Evolutionary conservation across 2,888 invertebrate species (phyloP).

Genomic region (Stratiomys singularior): DNA sequence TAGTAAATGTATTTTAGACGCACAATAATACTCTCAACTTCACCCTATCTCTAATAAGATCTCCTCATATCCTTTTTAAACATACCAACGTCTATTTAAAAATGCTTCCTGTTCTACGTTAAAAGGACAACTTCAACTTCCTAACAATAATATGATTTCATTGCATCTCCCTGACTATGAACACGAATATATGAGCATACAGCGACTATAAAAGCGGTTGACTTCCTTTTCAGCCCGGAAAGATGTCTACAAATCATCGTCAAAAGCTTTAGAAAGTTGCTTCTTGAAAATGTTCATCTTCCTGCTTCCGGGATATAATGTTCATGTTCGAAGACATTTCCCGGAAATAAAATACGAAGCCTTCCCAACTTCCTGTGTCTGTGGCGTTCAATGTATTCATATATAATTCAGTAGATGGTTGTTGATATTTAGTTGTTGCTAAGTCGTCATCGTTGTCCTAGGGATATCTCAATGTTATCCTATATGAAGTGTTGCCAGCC

Average conservation of each 20-base stretch:
- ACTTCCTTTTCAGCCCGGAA: conserved; percentile 42
- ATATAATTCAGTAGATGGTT: background rate
- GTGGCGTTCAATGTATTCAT: conserved; percentile 36
- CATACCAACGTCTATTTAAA: conserved; percentile 9
- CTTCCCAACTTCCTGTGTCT: conserved; percentile 60
- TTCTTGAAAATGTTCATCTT: conserved; percentile 66
- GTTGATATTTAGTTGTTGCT: conserved; percentile 13
- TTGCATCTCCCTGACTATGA: background rate
- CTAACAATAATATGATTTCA: conserved; percentile 35
- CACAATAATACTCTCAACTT: no score
- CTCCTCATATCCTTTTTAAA: no score
- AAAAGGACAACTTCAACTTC: conserved; percentile 36
- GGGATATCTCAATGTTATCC: conserved; percentile 18
- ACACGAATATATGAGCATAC: background rate
- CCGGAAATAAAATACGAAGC: conserved; percentile 66
- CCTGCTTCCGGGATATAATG: conserved; percentile 66
- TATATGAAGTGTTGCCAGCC: conserved; percentile 15
- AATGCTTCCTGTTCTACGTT: conserved; percentile 29
- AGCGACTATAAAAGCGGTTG: conserved; percentile 17
- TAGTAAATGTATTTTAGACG: no score
- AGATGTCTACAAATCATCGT: conserved; percentile 56
- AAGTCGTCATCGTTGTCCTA: conserved; percentile 28
- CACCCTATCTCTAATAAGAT: no score
- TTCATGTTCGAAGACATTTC: conserved; percentile 66
- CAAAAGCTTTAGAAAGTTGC: conserved; percentile 59